These are phyloP conservation scores for Remorina albescens DNA, from an alignment of 2,797 vertebrate species.

Conservation along the genomic window DNA sequence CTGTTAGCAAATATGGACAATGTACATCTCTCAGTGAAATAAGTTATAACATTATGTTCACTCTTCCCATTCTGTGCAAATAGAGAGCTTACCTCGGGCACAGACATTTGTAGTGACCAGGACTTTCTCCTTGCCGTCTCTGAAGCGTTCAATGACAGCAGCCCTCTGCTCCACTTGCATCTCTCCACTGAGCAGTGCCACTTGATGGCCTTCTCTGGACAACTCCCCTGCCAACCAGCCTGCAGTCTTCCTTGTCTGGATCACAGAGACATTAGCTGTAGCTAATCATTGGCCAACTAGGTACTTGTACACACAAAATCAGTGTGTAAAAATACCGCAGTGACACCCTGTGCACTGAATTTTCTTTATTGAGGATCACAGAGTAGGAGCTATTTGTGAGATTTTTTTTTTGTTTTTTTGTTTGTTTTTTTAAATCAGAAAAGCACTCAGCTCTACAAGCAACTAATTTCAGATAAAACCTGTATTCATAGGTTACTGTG, in stretches of 20 bases:
- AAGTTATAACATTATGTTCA: no score
- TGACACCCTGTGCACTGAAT: neutral
- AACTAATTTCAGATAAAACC: neutral
- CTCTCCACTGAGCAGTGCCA: slow-evolving; percentile 95
- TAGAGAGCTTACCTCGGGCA: slow-evolving; percentile 81
- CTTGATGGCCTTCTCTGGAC: slow-evolving; percentile 94
- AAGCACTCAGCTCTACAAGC: neutral
- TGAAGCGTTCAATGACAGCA: slow-evolving; percentile 95
- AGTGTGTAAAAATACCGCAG: no score
- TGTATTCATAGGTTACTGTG: neutral
- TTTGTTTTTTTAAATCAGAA: neutral
- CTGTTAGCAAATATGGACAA: neutral
- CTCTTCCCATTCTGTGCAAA: neutral
- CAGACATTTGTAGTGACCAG: slow-evolving; percentile 97
- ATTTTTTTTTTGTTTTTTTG: no score
- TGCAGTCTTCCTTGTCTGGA: slow-evolving; percentile 93
- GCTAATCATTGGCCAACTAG: neutral
- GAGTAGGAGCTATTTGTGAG: neutral
- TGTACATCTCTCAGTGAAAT: neutral
- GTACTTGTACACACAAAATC: neutral
- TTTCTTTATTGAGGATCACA: neutral
- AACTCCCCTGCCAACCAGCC: slow-evolving; percentile 95
- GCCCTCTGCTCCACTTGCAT: slow-evolving; percentile 99
- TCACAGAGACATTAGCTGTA: slow-evolving; percentile 1
- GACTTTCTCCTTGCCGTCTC: slow-evolving; percentile 97